These are phyloP conservation scores for Phacellophora camtschatica DNA, from an alignment of 30 jellyfish, hydroid and myxozoan genomes.

Conservation along the genomic window DNA sequence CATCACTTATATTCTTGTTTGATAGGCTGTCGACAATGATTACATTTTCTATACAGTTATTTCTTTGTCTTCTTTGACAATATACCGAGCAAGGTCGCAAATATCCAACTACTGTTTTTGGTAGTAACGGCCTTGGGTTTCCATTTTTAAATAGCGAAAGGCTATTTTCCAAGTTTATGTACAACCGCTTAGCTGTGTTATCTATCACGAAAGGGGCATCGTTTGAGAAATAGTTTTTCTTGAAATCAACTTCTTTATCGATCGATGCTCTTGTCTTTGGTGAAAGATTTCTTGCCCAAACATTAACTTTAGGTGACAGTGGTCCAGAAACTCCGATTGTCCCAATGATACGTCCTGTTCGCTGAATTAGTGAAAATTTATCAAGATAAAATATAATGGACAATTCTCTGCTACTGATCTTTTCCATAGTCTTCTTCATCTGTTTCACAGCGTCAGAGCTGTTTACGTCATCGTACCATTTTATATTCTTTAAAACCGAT, in stretches of 20 bases:
- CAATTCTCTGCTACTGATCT: slow-evolving; percentile 6
- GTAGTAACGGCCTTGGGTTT: slow-evolving; percentile 6
- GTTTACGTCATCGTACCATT: neutral
- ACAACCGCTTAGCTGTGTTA: neutral
- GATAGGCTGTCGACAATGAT: neutral
- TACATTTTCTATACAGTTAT: neutral
- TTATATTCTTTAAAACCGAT: neutral
- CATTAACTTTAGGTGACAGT: slow-evolving; percentile 1
- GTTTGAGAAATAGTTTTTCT: neutral
- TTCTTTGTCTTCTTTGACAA: no score
- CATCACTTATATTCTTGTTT: neutral
- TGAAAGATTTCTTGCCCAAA: slow-evolving; percentile 41
- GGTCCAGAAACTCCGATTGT: slow-evolving; percentile 62
- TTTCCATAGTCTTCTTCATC: slow-evolving; percentile 13
- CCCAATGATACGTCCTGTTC: slow-evolving; percentile 45
- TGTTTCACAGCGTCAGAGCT: slow-evolving; percentile 13
- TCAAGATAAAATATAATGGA: slow-evolving; percentile 28
- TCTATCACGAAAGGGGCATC: slow-evolving; percentile 32
- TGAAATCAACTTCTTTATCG: neutral
- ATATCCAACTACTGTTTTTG: slow-evolving; percentile 5
- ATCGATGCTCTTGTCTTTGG: neutral
- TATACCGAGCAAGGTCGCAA: no score
- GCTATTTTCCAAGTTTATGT: slow-evolving; percentile 30
- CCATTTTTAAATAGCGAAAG: neutral
- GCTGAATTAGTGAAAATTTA: neutral